phyloP scores from a whole-genome alignment of 2,797 vertebrate species.

The Scyliorhinus canicula region DNA sequence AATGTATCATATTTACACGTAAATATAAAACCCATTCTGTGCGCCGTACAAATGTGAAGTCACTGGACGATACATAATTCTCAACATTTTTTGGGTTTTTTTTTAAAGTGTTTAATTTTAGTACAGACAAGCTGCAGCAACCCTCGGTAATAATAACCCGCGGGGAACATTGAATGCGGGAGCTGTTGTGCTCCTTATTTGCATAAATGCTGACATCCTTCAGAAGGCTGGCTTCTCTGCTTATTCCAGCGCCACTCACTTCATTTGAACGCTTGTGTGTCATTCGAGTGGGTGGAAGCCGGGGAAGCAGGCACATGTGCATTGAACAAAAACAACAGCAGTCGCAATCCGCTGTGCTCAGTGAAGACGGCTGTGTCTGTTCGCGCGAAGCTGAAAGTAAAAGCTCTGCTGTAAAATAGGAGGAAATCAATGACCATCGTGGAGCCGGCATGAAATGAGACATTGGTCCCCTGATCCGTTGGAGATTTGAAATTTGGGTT shows the following conservation, averaged over 20 bases:
- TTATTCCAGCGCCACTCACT: background rate
- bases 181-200: background rate
- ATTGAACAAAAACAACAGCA: constrained; percentile 19
- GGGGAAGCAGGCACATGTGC: constrained; percentile 10
- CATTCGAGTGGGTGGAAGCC: constrained; percentile 20
- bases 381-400: constrained; percentile 21
- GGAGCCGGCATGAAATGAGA: background rate
- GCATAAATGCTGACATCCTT: constrained; percentile 8
- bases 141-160: background rate
- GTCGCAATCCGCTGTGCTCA: background rate
- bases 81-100: background rate
- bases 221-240: constrained; percentile 11
- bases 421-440: background rate
- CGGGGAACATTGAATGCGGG: no score
- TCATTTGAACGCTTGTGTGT: background rate
- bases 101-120: background rate
- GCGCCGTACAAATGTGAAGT: background rate
- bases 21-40: background rate
- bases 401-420: background rate
- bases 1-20: background rate
- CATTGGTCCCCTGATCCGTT: background rate
- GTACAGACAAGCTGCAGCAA: background rate
- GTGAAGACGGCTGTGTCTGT: background rate
- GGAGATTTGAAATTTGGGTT: background rate
- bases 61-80: background rate